Base-by-base conservation (phyloP, 2,797 vertebrate genomes). In the Kryptopterus vitreolus region DNA sequence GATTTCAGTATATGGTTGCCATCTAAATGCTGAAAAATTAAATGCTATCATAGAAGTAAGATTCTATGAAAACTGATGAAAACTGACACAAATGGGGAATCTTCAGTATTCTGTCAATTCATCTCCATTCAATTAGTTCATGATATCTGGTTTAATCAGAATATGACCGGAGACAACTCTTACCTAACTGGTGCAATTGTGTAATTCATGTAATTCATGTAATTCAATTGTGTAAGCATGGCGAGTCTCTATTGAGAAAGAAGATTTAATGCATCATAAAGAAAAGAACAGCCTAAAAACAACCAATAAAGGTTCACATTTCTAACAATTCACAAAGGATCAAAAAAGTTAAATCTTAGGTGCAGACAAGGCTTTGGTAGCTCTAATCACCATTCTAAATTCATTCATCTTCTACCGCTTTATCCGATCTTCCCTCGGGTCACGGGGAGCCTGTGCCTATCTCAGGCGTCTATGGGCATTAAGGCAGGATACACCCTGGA, bases 1-100 rank as follows among this genome's bases (percentile, higher is more conserved):
- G 22, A 38, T 50, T 63, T 50, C 13, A 46, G 65, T 18, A 70
- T 71, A 61, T 61, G 29, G 46, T 72, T 72, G 72, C 58, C 35
- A 46, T 79, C 16, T 16, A 61, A 38, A 62, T 79, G 53, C 13
- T 71, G 55, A 16, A 31, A 12, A 29, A 35, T 43, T 15, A 50
- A 70, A 50, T 4, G 12, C 29, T 62, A 24, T 3, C 29, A 18
- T 3, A 48, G 9, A 63, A 63, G 26, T 24, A 35, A 69, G 43
- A 22, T 50, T 78, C 70, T 35, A 70, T 58, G 61, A 53, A 66
- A 50, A 65, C n/a, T 55, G 43, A 8, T 11, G 26, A 50, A 1
- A 29, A 29, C 46, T 35, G 24, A 70, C 57, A 48, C n/a, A n/a
- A n/a, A n/a, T n/a, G n/a, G 12, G 13, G 3, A n/a, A n/a, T 3